These are phyloP conservation scores for Strix uralensis DNA, from an alignment of 2,113 vertebrate genomes.

Conservation along the genomic window DNA sequence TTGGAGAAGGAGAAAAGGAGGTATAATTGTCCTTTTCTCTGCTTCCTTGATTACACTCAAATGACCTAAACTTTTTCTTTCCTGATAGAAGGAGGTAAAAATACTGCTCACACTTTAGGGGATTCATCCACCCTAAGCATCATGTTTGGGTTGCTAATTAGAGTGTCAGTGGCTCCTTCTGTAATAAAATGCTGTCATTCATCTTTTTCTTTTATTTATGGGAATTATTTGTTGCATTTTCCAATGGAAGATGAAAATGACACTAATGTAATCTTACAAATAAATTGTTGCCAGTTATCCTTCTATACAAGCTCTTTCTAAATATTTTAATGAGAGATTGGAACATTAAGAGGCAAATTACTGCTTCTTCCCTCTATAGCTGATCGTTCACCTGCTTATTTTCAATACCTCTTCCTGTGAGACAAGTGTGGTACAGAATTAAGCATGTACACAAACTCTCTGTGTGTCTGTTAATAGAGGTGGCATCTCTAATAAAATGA, in stretches of 20 bases:
- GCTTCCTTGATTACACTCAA: conserved; percentile 6
- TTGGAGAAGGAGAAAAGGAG: conserved; percentile 12
- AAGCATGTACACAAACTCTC: neutral
- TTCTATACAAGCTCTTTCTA: neutral
- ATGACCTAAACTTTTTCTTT: conserved; percentile 42
- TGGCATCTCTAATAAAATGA: neutral
- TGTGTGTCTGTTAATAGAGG: neutral
- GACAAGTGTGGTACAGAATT: neutral
- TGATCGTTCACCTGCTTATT: neutral
- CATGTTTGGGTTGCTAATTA: conserved; percentile 40
- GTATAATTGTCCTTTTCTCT: neutral
- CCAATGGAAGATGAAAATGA: neutral
- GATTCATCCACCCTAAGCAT: conserved; percentile 15
- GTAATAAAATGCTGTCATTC: neutral
- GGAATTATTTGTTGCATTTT: neutral
- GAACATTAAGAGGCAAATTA: neutral
- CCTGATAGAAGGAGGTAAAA: neutral
- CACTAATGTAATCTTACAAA: neutral
- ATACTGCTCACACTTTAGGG: neutral
- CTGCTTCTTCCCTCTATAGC: neutral
- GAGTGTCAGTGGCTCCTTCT: neutral
- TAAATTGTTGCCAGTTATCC: neutral
- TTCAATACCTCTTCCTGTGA: neutral
- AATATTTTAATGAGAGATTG: neutral
- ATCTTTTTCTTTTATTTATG: neutral